Percentiles rank a stretch among this genome's conserved stretches.
Evolutionary conservation across 2,888 invertebrate genomes (phyloP).

Genomic region (Teleogryllus oceanicus): DNA sequence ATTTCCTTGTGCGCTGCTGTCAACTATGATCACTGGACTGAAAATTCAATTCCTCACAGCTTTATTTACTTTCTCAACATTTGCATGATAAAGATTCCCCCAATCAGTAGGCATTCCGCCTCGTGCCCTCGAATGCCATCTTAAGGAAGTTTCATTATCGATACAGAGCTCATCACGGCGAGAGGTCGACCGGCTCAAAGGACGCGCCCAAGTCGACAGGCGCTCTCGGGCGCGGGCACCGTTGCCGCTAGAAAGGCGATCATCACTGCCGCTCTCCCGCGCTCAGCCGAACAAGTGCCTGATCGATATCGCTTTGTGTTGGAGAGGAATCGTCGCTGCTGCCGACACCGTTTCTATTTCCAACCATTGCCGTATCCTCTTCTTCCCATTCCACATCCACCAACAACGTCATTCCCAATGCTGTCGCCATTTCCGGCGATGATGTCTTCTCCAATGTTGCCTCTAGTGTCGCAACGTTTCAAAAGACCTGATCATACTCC

Average conservation of each 20-base stretch:
- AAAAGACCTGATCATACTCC: too few species aligned
- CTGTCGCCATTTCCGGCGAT: too few species aligned
- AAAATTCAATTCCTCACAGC: too few species aligned
- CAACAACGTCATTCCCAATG: too few species aligned
- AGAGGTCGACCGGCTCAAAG: background rate
- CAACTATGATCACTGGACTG: too few species aligned
- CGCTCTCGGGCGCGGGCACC: background rate
- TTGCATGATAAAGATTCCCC: background rate
- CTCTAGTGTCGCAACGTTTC: too few species aligned
- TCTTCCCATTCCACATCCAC: too few species aligned
- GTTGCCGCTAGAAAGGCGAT: background rate
- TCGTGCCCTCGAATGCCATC: background rate
- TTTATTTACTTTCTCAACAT: background rate
- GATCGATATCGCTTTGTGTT: background rate
- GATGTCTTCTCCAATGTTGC: too few species aligned
- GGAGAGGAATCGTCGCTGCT: background rate
- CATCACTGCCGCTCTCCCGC: background rate
- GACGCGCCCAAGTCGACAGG: background rate
- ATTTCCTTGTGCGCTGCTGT: too few species aligned
- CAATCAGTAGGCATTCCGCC: background rate
- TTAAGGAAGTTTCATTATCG: slow-evolving; percentile 5
- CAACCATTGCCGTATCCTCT: too few species aligned
- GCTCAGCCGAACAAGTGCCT: background rate
- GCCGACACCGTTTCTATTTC: too few species aligned
- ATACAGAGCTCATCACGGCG: background rate